Evolutionary conservation across 1,140 invertebrate genomes (phyloP), one percentile per base, ranked within the genome.

Genomic region (Nomia melanderi): DNA sequence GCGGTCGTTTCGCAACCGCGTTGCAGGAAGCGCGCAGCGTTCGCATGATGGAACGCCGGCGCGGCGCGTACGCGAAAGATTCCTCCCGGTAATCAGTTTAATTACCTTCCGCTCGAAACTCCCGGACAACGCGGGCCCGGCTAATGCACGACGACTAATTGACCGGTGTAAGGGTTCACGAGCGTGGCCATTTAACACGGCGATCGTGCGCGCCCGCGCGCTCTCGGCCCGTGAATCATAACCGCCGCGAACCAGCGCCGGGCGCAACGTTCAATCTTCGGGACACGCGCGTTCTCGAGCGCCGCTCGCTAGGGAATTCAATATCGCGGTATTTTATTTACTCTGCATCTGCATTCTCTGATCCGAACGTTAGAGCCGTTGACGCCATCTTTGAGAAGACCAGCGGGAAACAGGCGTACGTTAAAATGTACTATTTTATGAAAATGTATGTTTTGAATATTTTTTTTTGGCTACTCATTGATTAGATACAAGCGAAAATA

Each of bases 41-140:
- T 31, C 17, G 54, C 31, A 67, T 67, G 72, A 67, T 70, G 65
- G 57, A 70, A 62, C 56, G 74, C 56, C 20, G 74, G 41, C 33
- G 59, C 54, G 60, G 72, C 39, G 36, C 29, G 33, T 67, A 77
- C 65, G 66, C 74, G 74, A 77, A 77, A 70, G 73, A 76, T 76
- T 76, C 73, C 65, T 63, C 50, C 29, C 44, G 56, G 64, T 62
- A 73, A 79, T 80, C 72, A 53, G 79, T 44, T 81, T 82, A 71
- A 77, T 82, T 82, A 82, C 62, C 79, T 82, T 77, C 73, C 73
- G 73, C 47, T 80, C 57, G 64, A 79, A 56, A 78, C 69, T 73
- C 60, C 36, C 64, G 57, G 27, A 47, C 74, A 77, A 60, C 66
- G 74, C 70, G 74, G 60, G 53, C 54, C n/a, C 59, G 79, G 69